Conservation (phyloP, 2,113 vertebrate genomes). For the Aptenodytes forsteri region DNA sequence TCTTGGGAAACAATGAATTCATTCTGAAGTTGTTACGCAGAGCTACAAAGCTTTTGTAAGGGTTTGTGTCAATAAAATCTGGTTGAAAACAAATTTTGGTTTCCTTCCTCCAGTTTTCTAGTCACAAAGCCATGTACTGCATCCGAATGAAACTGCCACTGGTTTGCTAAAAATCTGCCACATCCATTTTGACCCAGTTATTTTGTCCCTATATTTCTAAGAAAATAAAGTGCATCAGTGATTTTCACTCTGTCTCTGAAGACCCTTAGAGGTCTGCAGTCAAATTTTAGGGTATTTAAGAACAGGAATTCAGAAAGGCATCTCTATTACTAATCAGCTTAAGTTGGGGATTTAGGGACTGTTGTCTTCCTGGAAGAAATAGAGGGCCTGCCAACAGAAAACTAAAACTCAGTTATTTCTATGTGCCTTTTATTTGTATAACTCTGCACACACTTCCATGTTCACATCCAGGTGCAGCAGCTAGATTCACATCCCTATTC, state of each 20-base stretch:
- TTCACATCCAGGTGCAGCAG: neutral
- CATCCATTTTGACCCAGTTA: neutral
- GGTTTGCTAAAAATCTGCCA: neutral
- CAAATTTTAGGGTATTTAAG: neutral
- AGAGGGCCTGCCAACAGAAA: neutral
- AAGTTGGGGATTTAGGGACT: neutral
- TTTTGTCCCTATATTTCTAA: neutral
- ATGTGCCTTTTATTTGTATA: neutral
- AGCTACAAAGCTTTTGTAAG: neutral
- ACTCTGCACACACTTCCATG: neutral
- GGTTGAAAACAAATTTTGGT: neutral
- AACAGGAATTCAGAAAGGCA: neutral
- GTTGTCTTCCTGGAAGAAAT: neutral
- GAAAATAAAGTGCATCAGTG: fast-evolving
- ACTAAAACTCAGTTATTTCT: neutral
- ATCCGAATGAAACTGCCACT: neutral
- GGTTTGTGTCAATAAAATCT: neutral
- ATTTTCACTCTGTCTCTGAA: neutral
- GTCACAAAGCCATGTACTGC: neutral
- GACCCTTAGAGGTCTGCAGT: neutral
- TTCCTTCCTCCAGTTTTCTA: neutral
- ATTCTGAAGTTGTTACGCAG: neutral
- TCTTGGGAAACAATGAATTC: neutral
- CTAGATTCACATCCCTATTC: neutral
- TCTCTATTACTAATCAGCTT: neutral